Percentiles rank a stretch among this genome's conserved stretches.
Evolutionary conservation across 2,797 vertebrate species (phyloP).

Genomic region (Sebastes oblongus): DNA sequence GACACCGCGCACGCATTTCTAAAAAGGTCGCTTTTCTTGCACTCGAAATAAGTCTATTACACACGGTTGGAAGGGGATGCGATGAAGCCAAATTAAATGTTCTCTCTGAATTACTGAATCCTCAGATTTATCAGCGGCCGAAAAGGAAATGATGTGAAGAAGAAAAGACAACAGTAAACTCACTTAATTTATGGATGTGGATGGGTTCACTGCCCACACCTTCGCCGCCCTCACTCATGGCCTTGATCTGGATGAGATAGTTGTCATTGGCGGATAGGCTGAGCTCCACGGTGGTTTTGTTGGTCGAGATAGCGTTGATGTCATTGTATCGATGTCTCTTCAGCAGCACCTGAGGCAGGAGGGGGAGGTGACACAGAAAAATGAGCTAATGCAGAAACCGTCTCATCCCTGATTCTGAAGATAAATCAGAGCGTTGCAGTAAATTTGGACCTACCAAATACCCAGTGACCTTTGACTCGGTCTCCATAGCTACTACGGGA

Average conservation of each 20-base stretch:
- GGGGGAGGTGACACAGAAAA: neutral
- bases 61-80: slow-evolving; percentile 52
- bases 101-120: slow-evolving; percentile 60
- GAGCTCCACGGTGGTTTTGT: slow-evolving; percentile 86
- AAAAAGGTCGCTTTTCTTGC: slow-evolving; percentile 76
- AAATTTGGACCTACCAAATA: slow-evolving; percentile 86
- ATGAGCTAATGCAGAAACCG: slow-evolving; percentile 2
- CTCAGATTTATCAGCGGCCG: slow-evolving; percentile 40
- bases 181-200: slow-evolving; percentile 92
- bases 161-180: slow-evolving; percentile 53
- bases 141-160: neutral
- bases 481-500: slow-evolving; percentile 90
- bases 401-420: neutral
- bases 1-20: slow-evolving; percentile 69
- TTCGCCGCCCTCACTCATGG: slow-evolving; percentile 88
- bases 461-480: slow-evolving; percentile 92
- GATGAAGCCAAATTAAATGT: slow-evolving; percentile 64
- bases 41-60: slow-evolving; percentile 72
- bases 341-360: slow-evolving; percentile 85
- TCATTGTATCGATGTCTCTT: slow-evolving; percentile 84
- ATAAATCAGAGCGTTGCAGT: slow-evolving; percentile 13
- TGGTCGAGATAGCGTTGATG: slow-evolving; percentile 82
- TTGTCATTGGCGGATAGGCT: slow-evolving; percentile 86
- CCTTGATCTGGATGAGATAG: slow-evolving; percentile 91
- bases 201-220: slow-evolving; percentile 91